These are phyloP conservation scores for Drosophila multiciliata DNA, from an alignment of 2,888 invertebrate genomes.

Conservation along the genomic window DNA sequence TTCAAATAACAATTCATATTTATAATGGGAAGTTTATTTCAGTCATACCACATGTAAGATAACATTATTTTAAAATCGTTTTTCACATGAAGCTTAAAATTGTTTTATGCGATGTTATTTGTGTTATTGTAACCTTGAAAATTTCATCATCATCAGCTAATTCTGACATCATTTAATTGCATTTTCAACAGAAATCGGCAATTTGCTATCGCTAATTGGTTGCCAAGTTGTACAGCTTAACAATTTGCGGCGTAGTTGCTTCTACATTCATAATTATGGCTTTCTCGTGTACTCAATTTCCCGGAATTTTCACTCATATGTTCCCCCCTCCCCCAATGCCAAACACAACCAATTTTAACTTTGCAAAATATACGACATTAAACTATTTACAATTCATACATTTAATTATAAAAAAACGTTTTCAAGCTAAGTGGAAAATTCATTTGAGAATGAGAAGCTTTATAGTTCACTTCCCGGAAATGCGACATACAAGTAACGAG, in stretches of 20 bases:
- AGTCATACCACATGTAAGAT: not conserved
- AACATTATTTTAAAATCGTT: constrained; percentile 1
- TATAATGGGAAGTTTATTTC: not conserved
- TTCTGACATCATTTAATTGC: constrained; percentile 40
- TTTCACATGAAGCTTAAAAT: not conserved
- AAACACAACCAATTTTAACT: constrained; percentile 7
- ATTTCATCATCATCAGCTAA: not conserved
- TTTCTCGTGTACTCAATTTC: constrained; percentile 25
- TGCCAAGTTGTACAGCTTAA: constrained; percentile 28
- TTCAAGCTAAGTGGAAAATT: constrained; percentile 18
- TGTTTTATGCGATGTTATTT: not conserved
- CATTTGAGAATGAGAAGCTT: constrained; percentile 7
- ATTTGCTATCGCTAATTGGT: constrained; percentile 31
- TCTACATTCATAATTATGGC: constrained; percentile 18
- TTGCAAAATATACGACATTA: constrained; percentile 24
- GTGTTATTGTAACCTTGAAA: not conserved
- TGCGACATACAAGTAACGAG: constrained; percentile 29
- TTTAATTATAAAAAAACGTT: constrained; percentile 10
- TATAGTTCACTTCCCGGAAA: constrained; percentile 51
- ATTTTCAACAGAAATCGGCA: constrained; percentile 32
- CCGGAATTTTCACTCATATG: constrained; percentile 27
- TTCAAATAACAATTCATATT: not conserved
- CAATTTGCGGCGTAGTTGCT: constrained; percentile 39
- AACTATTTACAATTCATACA: constrained; percentile 51
- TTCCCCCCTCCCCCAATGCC: not conserved